Percentiles rank a stretch among this genome's conserved stretches.
These are phyloP conservation scores for Iselma pallidipennis DNA, from an alignment of 2,888 invertebrate genomes.

Conservation along the genomic window DNA sequence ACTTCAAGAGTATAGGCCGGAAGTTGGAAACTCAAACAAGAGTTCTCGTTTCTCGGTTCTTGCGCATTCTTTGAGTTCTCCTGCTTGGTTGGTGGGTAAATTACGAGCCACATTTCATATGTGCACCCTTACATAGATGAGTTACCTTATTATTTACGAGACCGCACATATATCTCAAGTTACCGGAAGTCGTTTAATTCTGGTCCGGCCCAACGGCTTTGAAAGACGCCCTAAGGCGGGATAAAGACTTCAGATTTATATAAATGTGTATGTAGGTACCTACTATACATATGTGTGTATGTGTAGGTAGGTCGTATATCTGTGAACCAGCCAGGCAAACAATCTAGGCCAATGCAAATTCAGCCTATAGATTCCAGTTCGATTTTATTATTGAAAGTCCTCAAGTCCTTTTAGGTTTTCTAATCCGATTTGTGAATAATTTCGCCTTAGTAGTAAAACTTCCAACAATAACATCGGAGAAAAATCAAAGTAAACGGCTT, in stretches of 20 bases:
- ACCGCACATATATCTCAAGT: conserved; percentile 43
- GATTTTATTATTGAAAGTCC: conserved; percentile 33
- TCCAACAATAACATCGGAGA: background rate
- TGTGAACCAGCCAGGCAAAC: conserved; percentile 35
- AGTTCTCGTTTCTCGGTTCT: conserved; percentile 3
- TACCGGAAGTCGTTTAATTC: conserved; percentile 46
- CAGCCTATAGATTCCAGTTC: conserved; percentile 33
- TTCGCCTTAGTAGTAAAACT: background rate
- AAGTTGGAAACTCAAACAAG: conserved; percentile 17
- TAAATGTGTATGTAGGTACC: background rate
- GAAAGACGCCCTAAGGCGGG: conserved; percentile 39
- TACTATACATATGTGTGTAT: too few relatives aligned
- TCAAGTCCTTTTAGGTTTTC: background rate
- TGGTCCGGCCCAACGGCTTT: conserved; percentile 41
- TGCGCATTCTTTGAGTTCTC: conserved; percentile 12
- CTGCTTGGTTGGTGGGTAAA: conserved; percentile 20
- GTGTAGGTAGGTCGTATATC: background rate
- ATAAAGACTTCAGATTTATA: conserved; percentile 44
- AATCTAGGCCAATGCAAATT: conserved; percentile 46
- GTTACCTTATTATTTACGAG: conserved; percentile 41
- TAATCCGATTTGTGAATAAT: background rate
- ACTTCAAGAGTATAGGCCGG: background rate
- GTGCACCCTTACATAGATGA: conserved; percentile 40
- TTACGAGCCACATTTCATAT: conserved; percentile 39
- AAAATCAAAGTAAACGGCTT: background rate